These are phyloP conservation scores for Vollenhovia emeryi DNA, from an alignment of 1,140 invertebrate genomes.

Conservation along the genomic window DNA sequence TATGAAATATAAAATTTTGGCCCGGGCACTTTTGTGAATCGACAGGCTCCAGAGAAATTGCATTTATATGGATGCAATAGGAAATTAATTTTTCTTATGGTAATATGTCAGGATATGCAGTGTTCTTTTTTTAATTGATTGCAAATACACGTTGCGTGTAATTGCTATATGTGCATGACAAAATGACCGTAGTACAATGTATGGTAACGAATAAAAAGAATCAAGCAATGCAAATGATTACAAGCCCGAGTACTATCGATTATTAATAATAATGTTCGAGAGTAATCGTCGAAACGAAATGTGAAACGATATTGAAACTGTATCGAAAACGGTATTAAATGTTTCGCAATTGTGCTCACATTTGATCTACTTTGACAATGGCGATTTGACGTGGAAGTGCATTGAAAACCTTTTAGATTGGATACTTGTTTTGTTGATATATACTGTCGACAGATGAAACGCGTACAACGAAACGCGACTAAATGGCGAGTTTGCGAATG, in stretches of 20 bases:
- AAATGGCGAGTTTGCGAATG: not conserved
- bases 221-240: not conserved
- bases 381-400: not conserved
- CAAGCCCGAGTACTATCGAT: constrained; percentile 2
- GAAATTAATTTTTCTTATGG: not conserved
- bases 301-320: constrained; percentile 11
- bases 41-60: not conserved
- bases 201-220: constrained; percentile 4
- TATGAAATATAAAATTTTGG: constrained; percentile 6
- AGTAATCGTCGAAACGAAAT: not conserved
- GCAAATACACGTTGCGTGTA: not conserved
- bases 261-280: constrained; percentile 27
- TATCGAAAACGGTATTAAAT: not conserved
- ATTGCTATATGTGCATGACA: not conserved
- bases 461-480: constrained; percentile 24
- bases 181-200: not conserved
- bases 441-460: not conserved
- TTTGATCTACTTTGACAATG: not conserved
- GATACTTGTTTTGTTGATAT: constrained; percentile 16
- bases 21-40: not conserved
- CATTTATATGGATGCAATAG: not conserved
- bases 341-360: constrained; percentile 18
- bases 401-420: constrained; percentile 27
- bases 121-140: not conserved
- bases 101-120: not conserved